phyloP scores from a whole-genome alignment of 2,113 vertebrate species.

The Cryptomyrus ogoouensis region DNA sequence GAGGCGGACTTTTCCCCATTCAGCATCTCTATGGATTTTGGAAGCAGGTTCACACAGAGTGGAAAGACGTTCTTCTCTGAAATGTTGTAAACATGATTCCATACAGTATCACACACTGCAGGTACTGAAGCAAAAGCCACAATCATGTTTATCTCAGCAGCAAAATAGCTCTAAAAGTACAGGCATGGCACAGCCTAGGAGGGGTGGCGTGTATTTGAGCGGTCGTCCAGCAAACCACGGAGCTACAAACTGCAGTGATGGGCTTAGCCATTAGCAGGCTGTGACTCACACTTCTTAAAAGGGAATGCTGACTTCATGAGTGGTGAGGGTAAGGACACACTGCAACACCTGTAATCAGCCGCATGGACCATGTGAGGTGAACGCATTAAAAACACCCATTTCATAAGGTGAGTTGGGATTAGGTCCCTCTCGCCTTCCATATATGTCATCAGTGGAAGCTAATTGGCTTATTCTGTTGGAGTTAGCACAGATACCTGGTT shows the following conservation, averaged over 20 bases:
- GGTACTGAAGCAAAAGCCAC: not conserved
- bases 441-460: not conserved
- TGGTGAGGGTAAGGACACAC: not conserved
- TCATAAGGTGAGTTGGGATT: not conserved
- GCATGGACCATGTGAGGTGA: not conserved
- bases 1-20: not conserved
- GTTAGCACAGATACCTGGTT: constrained; percentile 21
- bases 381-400: constrained; percentile 14
- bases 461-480: constrained; percentile 13
- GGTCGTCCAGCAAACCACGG: not conserved
- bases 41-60: constrained; percentile 9
- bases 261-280: not conserved
- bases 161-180: not conserved
- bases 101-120: not conserved
- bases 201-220: not conserved
- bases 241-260: not conserved
- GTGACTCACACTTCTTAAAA: constrained; percentile 18
- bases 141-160: not conserved
- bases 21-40: not conserved
- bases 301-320: constrained; percentile 16
- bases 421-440: not conserved
- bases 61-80: not conserved
- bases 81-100: not conserved
- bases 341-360: constrained; percentile 10
- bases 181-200: not conserved